Evolutionary conservation across 2,888 invertebrate genomes (phyloP).

Genomic region (Meliscaeva auricollis): DNA sequence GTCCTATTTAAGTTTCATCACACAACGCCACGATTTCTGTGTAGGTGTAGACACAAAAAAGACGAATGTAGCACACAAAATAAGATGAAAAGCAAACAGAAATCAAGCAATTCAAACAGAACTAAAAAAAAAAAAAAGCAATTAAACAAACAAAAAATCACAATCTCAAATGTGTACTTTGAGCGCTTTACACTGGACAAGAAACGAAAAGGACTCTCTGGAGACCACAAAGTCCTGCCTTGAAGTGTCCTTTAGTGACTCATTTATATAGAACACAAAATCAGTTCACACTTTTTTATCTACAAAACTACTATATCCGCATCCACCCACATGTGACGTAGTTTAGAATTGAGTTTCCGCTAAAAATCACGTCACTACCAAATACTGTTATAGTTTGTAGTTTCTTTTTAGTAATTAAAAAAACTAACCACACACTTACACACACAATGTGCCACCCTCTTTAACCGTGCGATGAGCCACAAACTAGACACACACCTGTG

Average conservation of each 20-base stretch:
- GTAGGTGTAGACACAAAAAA: constrained; percentile 40
- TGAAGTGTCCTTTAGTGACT: constrained; percentile 30
- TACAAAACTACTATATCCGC: background rate
- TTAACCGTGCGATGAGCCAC: constrained; percentile 2
- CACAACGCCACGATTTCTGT: constrained; percentile 17
- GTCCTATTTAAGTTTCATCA: constrained; percentile 62
- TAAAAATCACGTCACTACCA: constrained; percentile 68
- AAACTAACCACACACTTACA: background rate
- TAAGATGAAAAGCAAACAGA: constrained; percentile 41
- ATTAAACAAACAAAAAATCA: constrained; percentile 45
- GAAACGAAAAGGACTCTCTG: constrained; percentile 2
- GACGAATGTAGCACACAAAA: constrained; percentile 28
- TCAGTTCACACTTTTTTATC: constrained; percentile 34
- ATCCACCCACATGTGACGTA: constrained; percentile 30
- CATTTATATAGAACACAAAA: constrained; percentile 22
- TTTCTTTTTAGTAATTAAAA: constrained; percentile 30
- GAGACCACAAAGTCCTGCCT: constrained; percentile 5
- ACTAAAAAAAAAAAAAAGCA: constrained; percentile 53
- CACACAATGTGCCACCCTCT: background rate
- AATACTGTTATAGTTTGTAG: constrained; percentile 25
- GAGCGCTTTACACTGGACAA: background rate
- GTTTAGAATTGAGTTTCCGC: constrained; percentile 34
- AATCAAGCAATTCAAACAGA: constrained; percentile 66
- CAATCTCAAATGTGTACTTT: constrained; percentile 42
- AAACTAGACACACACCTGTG: constrained; percentile 47